Evolutionary conservation across 2,113 vertebrate species (phyloP).

Genomic region (Periophthalmus modestus): DNA sequence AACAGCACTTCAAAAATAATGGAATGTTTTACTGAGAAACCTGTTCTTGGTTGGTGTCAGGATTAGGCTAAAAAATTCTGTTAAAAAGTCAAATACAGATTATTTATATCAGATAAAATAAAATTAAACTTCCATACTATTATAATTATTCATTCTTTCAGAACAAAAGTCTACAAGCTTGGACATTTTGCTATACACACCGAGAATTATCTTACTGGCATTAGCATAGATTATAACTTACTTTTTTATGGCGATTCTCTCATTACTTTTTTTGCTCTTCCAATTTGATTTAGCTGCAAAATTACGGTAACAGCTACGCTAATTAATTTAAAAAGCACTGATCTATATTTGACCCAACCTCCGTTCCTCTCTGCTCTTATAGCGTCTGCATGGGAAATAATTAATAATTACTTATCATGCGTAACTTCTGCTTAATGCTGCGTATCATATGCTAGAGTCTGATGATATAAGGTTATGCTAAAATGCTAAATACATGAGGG

Average conservation of each 20-base stretch:
- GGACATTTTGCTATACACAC: neutral
- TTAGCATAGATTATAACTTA: neutral
- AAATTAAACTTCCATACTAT: too few relatives aligned
- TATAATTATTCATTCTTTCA: neutral
- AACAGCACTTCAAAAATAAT: too few relatives aligned
- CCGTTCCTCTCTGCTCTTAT: neutral
- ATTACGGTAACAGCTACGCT: neutral
- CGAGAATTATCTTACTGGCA: neutral
- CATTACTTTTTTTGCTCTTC: neutral
- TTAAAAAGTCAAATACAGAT: neutral
- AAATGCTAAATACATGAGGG: constrained; percentile 6
- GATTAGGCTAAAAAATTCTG: neutral
- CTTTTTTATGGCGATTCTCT: neutral
- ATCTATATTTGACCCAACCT: neutral
- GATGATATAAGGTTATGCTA: constrained; percentile 4
- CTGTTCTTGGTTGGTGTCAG: neutral
- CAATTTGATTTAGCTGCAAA: neutral
- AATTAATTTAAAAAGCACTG: neutral
- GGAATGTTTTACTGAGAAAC: too few relatives aligned
- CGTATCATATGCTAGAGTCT: neutral
- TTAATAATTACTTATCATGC: neutral
- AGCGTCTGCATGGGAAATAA: neutral
- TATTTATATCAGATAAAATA: too few relatives aligned
- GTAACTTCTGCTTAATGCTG: neutral
- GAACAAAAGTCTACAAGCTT: neutral